A percentile compares a stretch with the other conserved stretches of the same genome.
Evolutionary conservation across 2,888 invertebrate genomes (phyloP).

Genomic region (Xestoiulus laeticollis): DNA sequence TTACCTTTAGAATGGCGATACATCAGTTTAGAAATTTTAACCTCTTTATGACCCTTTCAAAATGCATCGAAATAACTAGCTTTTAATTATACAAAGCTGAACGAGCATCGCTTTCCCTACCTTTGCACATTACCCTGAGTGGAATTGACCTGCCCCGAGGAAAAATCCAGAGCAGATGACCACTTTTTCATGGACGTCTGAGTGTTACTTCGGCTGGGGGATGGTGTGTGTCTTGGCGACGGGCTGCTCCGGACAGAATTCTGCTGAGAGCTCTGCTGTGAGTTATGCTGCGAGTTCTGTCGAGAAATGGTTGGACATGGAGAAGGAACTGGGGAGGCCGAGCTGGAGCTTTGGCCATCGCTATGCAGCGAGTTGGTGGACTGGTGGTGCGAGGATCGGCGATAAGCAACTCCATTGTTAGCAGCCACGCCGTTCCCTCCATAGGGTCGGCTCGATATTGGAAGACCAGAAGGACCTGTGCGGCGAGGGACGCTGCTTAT

Average conservation of each 20-base stretch:
- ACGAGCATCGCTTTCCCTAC: not conserved
- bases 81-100: too few species aligned
- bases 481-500: slow-evolving; percentile 35
- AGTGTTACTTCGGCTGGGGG: slow-evolving; percentile 46
- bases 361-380: slow-evolving; percentile 84
- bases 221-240: slow-evolving; percentile 61
- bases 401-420: slow-evolving; percentile 14
- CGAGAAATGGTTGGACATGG: slow-evolving; percentile 63
- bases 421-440: not conserved
- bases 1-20: too few species aligned
- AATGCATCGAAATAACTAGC: too few species aligned
- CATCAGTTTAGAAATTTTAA: too few species aligned
- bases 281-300: not conserved
- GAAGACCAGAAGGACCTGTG: slow-evolving; percentile 44
- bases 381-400: slow-evolving; percentile 81
- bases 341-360: slow-evolving; percentile 83
- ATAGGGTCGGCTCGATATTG: not conserved
- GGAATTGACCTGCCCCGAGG: slow-evolving; percentile 45
- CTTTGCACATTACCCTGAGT: slow-evolving; percentile 9
- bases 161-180: slow-evolving; percentile 85
- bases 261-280: not conserved
- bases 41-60: too few species aligned
- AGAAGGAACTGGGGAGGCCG: slow-evolving; percentile 81
- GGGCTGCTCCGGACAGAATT: slow-evolving; percentile 56
- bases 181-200: slow-evolving; percentile 71